These are phyloP conservation scores for Porites lobata DNA, from an alignment of 92 coral and sea anemone species.

Conservation along the genomic window DNA sequence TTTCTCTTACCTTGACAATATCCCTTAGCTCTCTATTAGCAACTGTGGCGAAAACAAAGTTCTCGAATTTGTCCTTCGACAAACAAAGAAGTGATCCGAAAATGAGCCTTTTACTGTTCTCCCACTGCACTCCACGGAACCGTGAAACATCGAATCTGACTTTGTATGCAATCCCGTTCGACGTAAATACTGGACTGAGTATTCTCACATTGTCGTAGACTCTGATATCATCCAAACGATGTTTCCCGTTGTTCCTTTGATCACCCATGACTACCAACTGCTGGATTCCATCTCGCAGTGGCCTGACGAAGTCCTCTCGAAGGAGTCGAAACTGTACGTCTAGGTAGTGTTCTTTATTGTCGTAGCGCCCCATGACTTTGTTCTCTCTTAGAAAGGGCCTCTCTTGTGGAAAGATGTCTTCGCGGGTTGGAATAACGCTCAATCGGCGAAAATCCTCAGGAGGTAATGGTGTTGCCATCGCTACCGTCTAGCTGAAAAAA, in stretches of 20 bases:
- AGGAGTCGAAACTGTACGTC: conserved; percentile 97
- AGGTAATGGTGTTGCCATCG: conserved; percentile 64
- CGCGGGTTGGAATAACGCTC: conserved; percentile 81
- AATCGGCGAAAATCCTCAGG: conserved; percentile 84
- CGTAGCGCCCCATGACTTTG: conserved; percentile 78
- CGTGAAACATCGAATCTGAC: conserved; percentile 73
- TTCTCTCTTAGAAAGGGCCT: conserved; percentile 76
- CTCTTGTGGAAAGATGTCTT: conserved; percentile 73
- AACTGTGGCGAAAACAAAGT: conserved; percentile 87
- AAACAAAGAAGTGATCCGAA: conserved; percentile 92
- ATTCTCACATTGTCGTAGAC: conserved; percentile 81
- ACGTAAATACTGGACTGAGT: conserved; percentile 68
- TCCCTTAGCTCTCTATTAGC: conserved; percentile 78
- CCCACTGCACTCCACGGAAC: conserved; percentile 81
- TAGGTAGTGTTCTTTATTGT: conserved; percentile 74
- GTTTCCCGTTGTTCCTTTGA: conserved; percentile 19
- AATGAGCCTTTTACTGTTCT: conserved; percentile 94
- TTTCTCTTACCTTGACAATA: conserved; percentile 68
- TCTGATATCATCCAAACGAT: conserved; percentile 73
- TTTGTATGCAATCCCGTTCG: conserved; percentile 73
- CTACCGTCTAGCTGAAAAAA: neutral
- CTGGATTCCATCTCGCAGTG: conserved; percentile 89
- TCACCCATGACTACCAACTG: conserved; percentile 53
- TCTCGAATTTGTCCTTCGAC: conserved; percentile 90
- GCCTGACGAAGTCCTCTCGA: conserved; percentile 91